Evolutionary conservation across 2,113 vertebrate genomes (phyloP).

Genomic region (Psittacula cyanocephala): DNA sequence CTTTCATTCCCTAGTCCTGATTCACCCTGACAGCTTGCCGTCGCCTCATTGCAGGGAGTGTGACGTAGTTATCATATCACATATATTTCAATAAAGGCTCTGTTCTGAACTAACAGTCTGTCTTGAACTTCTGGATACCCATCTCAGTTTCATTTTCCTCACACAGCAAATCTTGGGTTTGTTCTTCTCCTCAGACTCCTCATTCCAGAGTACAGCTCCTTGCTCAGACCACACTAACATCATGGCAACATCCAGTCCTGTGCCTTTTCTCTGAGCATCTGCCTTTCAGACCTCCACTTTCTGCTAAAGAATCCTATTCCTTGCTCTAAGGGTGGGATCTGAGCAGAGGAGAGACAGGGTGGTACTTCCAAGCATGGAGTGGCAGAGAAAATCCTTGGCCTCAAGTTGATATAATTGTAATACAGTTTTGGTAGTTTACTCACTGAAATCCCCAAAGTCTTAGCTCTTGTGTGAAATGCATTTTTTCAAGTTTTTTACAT

Average conservation of each 20-base stretch:
- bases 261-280: background rate
- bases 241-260: background rate
- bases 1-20: background rate
- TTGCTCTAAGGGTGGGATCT: background rate
- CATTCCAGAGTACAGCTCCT: background rate
- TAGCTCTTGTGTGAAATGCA: background rate
- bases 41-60: background rate
- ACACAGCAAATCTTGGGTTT: background rate
- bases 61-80: background rate
- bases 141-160: background rate
- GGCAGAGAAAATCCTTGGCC: background rate
- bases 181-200: background rate
- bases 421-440: background rate
- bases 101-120: background rate
- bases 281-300: background rate
- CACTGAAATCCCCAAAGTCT: background rate
- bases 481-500: background rate
- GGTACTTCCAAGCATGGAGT: background rate
- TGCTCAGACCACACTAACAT: background rate
- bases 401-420: background rate
- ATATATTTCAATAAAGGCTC: background rate
- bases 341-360: background rate
- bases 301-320: background rate
- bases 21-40: background rate
- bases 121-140: background rate